Evolutionary conservation across 1,140 invertebrate genomes (phyloP).

Genomic region (Zaprionus lachaisei): DNA sequence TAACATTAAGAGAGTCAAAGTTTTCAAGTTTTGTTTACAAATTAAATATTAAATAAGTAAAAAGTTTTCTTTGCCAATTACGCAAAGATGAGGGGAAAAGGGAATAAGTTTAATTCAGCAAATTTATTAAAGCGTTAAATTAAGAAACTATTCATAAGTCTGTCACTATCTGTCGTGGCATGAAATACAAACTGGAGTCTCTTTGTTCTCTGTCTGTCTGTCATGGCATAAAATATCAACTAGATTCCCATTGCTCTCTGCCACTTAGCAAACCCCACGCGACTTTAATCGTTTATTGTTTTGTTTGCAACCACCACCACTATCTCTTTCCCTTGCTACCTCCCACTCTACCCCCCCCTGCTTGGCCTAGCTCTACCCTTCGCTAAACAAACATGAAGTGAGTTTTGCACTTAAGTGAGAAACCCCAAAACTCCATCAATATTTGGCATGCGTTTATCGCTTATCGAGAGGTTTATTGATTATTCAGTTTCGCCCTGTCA

Average conservation of each 20-base stretch:
- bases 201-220: too few relatives aligned
- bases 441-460: slow-evolving; percentile 3
- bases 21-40: neutral
- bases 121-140: neutral
- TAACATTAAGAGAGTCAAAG: neutral
- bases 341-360: neutral
- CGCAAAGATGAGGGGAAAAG: neutral
- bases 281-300: neutral
- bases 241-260: too few relatives aligned
- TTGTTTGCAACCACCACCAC: neutral
- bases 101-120: neutral
- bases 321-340: neutral
- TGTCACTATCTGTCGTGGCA: too few relatives aligned
- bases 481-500: slow-evolving; percentile 23
- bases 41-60: neutral
- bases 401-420: slow-evolving; percentile 5
- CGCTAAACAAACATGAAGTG: neutral
- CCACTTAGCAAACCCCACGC: too few relatives aligned
- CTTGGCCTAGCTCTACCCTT: neutral
- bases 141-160: neutral
- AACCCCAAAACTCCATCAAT: neutral
- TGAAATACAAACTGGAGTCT: too few relatives aligned
- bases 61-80: neutral
- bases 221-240: too few relatives aligned
- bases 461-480: slow-evolving; percentile 26